Base-by-base conservation (phyloP, 2,888 invertebrate genomes). In the Lasioglossum figueresi region DNA sequence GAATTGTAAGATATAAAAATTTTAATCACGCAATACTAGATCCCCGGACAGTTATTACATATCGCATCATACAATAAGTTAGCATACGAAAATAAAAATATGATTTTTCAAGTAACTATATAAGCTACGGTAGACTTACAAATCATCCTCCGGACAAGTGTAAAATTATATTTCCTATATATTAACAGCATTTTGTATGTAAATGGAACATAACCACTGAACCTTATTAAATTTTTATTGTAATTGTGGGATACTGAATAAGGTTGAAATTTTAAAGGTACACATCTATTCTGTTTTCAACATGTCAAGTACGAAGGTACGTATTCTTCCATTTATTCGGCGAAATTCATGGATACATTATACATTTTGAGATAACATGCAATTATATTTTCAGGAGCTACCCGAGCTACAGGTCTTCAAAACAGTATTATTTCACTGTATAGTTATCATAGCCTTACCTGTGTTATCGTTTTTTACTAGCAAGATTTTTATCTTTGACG, bases 381-480 rank as follows among this genome's bases (percentile, higher is more conserved):
- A 81, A 79, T 34, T 88, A 88, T 90, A 82, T 86, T 96, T 96
- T 91, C 94, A 96, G 96, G 97, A 97, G 93, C 93, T 96, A 93
- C 96, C 97, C 87, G 98, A 97, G 94, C 96, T 97, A 91, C 96
- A 96, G 93, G 96, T 97, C 14, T 98, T 98, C 94, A 96, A 96
- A 94, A 97, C 97, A 88, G 97, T 98, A 76, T 96, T 98, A 85
- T 96, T 96, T 92, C 97, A 98, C 95, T 97, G 97, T 94, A 95
- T 97, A 80, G 95, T 97, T 83, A 98, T 98, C 91, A 97, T 98
- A 85, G 96, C 97, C 76, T 96, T 97, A 85, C 98, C 98, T 40
- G 97, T 98, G 73, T 90, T 96, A 43, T 96, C 97, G 34, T 98
- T 98, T 94, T 98, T 98, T 93, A 92, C 95, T 16, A 96, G 96